A percentile compares a stretch with the other conserved stretches of the same genome.
These are phyloP conservation scores for Panthera leo DNA, from an alignment of 2,113 vertebrate species.

Conservation along the genomic window DNA sequence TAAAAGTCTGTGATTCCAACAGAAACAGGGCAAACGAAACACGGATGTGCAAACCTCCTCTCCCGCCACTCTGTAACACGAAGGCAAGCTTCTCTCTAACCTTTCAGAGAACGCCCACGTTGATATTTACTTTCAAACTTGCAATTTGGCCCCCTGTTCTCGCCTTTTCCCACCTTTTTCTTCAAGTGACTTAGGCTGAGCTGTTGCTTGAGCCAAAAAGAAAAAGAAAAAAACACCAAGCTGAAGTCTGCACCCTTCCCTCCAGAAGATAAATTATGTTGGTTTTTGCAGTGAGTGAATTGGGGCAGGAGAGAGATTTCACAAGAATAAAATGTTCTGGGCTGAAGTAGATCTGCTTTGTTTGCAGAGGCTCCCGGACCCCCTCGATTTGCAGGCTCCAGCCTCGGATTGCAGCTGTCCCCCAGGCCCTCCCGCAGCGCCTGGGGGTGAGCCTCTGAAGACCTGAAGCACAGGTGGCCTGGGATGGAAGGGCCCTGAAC, in stretches of 20 bases:
- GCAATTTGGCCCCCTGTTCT: neutral
- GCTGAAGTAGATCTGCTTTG: neutral
- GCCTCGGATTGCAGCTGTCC: neutral
- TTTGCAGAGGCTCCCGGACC: neutral
- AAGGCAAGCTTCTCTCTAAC: neutral
- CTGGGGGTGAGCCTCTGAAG: neutral
- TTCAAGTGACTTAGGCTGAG: conserved; percentile 54
- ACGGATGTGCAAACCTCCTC: neutral
- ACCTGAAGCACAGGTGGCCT: neutral
- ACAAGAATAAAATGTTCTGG: conserved; percentile 60
- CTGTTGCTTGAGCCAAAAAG: conserved; percentile 62
- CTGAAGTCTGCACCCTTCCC: conserved; percentile 71
- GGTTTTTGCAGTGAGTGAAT: conserved; percentile 77
- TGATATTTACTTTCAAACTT: conserved; percentile 58
- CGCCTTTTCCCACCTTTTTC: neutral
- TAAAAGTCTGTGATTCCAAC: neutral
- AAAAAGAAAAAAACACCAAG: neutral
- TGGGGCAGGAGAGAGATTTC: conserved; percentile 73
- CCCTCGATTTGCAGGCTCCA: neutral
- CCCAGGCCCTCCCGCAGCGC: neutral
- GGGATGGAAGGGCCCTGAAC: neutral
- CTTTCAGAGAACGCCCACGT: neutral
- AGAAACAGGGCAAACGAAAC: conserved; percentile 21
- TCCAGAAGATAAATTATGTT: conserved; percentile 81
- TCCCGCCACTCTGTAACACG: neutral